Conservation (phyloP, 2,797 vertebrate genomes). For the Xiphorhynchus erythropygius region DNA sequence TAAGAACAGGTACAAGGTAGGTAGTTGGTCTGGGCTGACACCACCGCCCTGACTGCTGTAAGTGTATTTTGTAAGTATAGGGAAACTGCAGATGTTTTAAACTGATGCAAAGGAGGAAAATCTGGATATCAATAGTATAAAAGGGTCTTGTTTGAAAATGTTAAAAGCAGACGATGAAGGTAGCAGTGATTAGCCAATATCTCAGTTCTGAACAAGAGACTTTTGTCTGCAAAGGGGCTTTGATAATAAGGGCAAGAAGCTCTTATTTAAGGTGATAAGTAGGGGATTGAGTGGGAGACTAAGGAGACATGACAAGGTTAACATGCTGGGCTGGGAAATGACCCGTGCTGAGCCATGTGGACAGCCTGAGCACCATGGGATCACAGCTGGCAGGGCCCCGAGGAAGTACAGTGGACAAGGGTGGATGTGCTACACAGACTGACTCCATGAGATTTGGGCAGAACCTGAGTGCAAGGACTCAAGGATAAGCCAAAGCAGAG, state of each 20-base stretch:
- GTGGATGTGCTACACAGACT: fast-evolving
- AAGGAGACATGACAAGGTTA: background rate
- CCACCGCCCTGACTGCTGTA: background rate
- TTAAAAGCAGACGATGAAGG: background rate
- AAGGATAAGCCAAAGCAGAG: background rate
- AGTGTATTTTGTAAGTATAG: background rate
- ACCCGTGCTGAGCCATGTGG: fast-evolving
- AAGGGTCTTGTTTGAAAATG: background rate
- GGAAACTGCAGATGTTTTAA: background rate
- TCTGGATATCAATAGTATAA: background rate
- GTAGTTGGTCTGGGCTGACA: background rate
- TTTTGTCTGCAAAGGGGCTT: background rate
- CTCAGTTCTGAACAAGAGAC: background rate
- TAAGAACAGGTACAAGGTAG: background rate
- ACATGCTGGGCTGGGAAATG: background rate
- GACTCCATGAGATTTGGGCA: background rate
- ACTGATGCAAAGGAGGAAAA: background rate
- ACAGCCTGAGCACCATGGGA: background rate
- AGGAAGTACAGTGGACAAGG: background rate
- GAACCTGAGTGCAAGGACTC: background rate
- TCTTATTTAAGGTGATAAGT: background rate
- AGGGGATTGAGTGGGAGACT: background rate
- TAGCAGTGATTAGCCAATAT: background rate
- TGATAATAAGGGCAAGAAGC: background rate
- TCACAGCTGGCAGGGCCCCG: fast-evolving